Percentiles rank a stretch among this genome's conserved stretches.
Evolutionary conservation across 2,113 vertebrate genomes (phyloP).

Genomic region (Vicugna pacos): DNA sequence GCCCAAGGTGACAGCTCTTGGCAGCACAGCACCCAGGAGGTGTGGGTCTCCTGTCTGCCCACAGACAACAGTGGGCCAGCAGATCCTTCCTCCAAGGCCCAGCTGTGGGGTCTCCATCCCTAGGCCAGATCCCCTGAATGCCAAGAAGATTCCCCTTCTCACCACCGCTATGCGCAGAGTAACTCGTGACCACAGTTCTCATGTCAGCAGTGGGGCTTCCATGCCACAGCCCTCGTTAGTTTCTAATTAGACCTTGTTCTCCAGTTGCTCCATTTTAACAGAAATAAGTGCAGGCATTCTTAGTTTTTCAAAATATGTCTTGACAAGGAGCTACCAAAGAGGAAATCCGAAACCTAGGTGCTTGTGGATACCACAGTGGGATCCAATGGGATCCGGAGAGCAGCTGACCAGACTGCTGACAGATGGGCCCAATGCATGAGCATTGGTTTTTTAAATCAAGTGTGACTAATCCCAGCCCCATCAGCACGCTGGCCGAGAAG

Average conservation of each 20-base stretch:
- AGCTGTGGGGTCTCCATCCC: background rate
- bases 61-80: background rate
- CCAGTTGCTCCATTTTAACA: background rate
- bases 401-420: background rate
- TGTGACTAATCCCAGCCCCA: constrained; percentile 9
- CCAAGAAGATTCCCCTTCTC: background rate
- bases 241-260: background rate
- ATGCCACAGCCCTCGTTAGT: background rate
- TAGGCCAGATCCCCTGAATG: background rate
- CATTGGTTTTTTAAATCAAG: background rate
- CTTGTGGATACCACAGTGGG: fast-evolving
- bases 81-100: background rate
- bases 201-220: fast-evolving
- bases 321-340: background rate
- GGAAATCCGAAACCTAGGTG: background rate
- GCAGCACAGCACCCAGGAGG: background rate
- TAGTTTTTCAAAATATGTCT: background rate
- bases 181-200: background rate
- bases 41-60: background rate
- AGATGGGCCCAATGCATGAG: background rate
- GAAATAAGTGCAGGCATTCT: background rate
- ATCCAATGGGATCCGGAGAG: background rate
- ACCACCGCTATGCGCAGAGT: fast-evolving
- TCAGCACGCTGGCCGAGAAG: background rate
- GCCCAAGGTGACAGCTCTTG: background rate